These are phyloP conservation scores for Mareca strepera DNA, from an alignment of 2,797 vertebrate genomes.

Conservation along the genomic window DNA sequence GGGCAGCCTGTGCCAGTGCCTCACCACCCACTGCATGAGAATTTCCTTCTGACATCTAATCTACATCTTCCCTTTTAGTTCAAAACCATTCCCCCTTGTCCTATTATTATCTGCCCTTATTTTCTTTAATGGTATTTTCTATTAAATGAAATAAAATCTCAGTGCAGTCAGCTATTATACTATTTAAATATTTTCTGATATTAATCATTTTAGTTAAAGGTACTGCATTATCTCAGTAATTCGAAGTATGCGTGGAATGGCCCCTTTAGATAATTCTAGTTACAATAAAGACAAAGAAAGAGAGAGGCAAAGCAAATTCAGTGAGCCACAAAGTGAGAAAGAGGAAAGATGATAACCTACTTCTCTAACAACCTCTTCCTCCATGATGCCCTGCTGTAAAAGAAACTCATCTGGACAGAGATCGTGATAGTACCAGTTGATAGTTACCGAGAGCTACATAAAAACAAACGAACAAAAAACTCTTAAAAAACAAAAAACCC, in stretches of 20 bases:
- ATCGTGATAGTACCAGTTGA: not conserved
- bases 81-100: too few species aligned
- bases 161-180: not conserved
- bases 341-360: not conserved
- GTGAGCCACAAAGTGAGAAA: not conserved
- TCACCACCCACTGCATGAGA: too few species aligned
- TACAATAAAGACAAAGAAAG: slow-evolving; percentile 7
- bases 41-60: too few species aligned
- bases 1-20: too few species aligned
- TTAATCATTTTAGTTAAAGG: not conserved
- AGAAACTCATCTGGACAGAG: not conserved
- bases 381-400: not conserved
- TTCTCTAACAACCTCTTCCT: not conserved
- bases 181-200: slow-evolving; percentile 21
- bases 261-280: not conserved
- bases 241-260: slow-evolving; percentile 34
- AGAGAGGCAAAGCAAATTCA: not conserved
- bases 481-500: not conserved
- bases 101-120: too few species aligned
- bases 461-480: not conserved
- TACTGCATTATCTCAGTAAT: slow-evolving; percentile 28
- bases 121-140: too few species aligned
- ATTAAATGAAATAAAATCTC: not conserved
- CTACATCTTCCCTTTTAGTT: too few species aligned
- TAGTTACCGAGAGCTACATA: not conserved